phyloP scores from a whole-genome alignment of 1,140 invertebrate species.

The Himalopsyche phryganea region DNA sequence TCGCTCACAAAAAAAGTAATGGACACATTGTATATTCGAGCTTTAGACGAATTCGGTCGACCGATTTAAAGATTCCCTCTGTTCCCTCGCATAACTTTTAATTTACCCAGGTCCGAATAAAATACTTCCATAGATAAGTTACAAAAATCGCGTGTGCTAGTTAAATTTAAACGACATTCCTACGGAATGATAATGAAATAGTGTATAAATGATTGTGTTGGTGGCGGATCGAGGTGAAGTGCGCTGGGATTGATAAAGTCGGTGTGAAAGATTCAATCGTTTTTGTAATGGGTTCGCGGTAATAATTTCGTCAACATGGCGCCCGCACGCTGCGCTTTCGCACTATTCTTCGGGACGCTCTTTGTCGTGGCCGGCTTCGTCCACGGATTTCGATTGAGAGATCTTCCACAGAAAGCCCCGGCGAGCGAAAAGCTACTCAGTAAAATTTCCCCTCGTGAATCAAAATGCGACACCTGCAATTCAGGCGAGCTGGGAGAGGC shows the following conservation, averaged over 20 bases:
- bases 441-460: slow-evolving; percentile 4
- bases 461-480: slow-evolving; percentile 23
- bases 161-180: not conserved
- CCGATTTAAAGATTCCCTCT: not conserved
- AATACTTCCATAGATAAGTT: no score
- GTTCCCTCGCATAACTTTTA: no score
- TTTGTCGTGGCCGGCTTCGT: slow-evolving; percentile 47
- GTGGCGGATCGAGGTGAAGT: slow-evolving; percentile 9
- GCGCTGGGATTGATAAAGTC: slow-evolving; percentile 10
- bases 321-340: slow-evolving; percentile 26
- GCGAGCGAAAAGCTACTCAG: slow-evolving; percentile 33
- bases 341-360: slow-evolving; percentile 43
- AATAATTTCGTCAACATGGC: slow-evolving; percentile 3
- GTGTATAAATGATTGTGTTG: not conserved
- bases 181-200: not conserved
- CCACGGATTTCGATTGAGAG: slow-evolving; percentile 50
- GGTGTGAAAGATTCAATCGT: not conserved
- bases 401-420: slow-evolving; percentile 40
- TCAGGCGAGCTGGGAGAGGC: not conserved
- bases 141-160: not conserved
- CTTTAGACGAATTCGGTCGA: not conserved
- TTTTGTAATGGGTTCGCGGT: slow-evolving; percentile 11
- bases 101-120: no score
- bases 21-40: slow-evolving; percentile 23
- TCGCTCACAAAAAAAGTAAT: slow-evolving; percentile 19